Evolutionary conservation across 2,113 vertebrate genomes (phyloP).

Genomic region (Archilochus colubris): DNA sequence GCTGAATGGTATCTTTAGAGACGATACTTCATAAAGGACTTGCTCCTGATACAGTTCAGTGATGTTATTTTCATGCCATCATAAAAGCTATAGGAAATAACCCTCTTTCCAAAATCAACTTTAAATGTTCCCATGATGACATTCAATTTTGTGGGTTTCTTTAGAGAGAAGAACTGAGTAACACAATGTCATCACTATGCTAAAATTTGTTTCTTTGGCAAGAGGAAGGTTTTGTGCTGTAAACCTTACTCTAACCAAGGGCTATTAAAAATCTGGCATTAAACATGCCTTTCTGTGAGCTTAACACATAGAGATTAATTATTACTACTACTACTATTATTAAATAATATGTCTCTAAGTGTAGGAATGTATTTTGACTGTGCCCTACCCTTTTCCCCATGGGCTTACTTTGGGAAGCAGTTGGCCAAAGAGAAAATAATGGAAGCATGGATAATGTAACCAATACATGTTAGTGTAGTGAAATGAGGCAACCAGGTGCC

Average conservation of each 20-base stretch:
- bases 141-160: neutral
- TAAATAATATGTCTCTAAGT: neutral
- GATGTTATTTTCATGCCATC: conserved; percentile 43
- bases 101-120: conserved; percentile 40
- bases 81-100: conserved; percentile 37
- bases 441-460: neutral
- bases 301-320: neutral
- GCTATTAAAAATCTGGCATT: neutral
- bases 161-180: conserved; percentile 3
- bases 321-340: neutral
- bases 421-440: neutral
- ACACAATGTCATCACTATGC: neutral
- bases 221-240: neutral
- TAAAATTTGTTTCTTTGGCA: conserved; percentile 19
- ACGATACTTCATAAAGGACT: conserved; percentile 10
- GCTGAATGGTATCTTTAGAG: conserved; percentile 5
- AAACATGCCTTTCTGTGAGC: neutral
- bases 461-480: neutral
- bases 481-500: no score
- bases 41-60: conserved; percentile 39
- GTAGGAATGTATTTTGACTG: neutral
- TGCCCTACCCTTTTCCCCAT: neutral
- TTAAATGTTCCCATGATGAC: conserved; percentile 49
- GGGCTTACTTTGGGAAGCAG: neutral
- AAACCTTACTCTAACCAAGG: neutral